Evolutionary conservation across 2,113 vertebrate species (phyloP).

Genomic region (Neogale vison): DNA sequence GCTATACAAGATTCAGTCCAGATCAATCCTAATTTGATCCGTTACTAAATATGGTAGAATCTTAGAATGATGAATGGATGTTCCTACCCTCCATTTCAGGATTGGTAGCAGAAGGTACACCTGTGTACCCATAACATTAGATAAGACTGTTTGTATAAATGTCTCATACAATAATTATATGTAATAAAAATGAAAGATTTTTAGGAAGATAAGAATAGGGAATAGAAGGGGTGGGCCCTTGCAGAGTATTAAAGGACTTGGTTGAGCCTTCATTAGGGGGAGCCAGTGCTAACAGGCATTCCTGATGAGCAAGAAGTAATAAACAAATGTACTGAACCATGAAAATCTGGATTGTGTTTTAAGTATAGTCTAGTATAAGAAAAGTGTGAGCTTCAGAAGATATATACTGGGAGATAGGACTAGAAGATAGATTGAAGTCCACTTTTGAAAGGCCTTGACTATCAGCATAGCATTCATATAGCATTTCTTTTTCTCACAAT

Average conservation of each 20-base stretch:
- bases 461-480: not conserved
- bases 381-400: not conserved
- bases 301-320: not conserved
- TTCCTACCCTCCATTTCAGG: not conserved
- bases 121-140: not conserved
- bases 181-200: not conserved
- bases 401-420: not conserved
- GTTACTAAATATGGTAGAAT: not conserved
- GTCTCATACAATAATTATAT: constrained; percentile 7
- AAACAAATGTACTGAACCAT: not conserved
- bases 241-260: not conserved
- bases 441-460: not conserved
- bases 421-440: not conserved
- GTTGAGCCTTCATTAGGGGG: not conserved
- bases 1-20: not conserved
- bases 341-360: not conserved
- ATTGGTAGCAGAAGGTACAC: not conserved
- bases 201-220: not conserved
- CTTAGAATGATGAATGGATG: not conserved
- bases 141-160: not conserved
- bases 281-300: not conserved
- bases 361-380: not conserved
- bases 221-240: not conserved
- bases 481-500: not conserved
- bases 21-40: not conserved